Base-by-base conservation (phyloP, 2,113 vertebrate genomes). In the Gopherus flavomarginatus region DNA sequence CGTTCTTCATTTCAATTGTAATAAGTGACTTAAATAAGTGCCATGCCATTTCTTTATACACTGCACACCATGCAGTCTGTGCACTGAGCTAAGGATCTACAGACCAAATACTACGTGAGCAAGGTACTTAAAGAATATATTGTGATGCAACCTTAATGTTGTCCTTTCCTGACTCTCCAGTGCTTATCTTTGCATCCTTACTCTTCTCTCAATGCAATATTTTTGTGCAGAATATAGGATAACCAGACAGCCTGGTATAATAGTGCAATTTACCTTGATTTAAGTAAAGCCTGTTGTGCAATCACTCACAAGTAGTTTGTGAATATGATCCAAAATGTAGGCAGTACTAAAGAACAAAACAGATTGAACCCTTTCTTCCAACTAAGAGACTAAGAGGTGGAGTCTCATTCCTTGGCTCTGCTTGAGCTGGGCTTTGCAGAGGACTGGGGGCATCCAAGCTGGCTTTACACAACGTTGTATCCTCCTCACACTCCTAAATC, bases 1-100 rank as follows among this genome's bases (percentile, higher is more conserved):
- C 96, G 81, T 78, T 93, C 93, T 93, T 96, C 94, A 0, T 96
- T 85, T 81, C 87, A 3, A 0, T 93, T 87, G 82, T 50, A 78
- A 10, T 4, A 95, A 97, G 97, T 91, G 62, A 94, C 93, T 97
- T 95, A 78, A 96, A 97, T 5, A 96, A 94, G 96, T 78, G 78
- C 38, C 85, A 83, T 38, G 87, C 95, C 93, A 6, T 56, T 85
- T 92, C 47, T 95, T 93, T 72, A 80, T 83, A 92, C 72, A 3
- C 90, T 97, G 97, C 87, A 82, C 88, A 90, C 0, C 81, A 89
- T 82, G 87, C 85, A 81, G 87, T 62, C 94, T 87, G 94, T 94
- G 95, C 93, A 89, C 1, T 0, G 85, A 85, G 89, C 72, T 59
- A 47, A 6, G 62, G 72, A 10, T 0, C 57, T 59, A 59, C 57